A percentile compares a stretch with the other conserved stretches of the same genome.
Evolutionary conservation across 2,888 invertebrate species (phyloP).

Genomic region (Brachyptera risi): DNA sequence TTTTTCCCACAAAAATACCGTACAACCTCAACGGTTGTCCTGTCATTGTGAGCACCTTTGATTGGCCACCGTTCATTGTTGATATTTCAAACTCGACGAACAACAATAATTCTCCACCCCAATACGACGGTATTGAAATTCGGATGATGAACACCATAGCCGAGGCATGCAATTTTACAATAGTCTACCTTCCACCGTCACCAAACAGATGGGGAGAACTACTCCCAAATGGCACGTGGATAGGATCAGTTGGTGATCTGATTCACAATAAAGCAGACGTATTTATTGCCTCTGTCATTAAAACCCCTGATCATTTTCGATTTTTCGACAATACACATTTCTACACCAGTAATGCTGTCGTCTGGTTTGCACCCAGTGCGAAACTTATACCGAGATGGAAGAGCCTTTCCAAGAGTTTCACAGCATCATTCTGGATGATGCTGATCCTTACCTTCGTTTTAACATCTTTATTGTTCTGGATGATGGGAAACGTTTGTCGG

Average conservation of each 20-base stretch:
- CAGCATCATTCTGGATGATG: background rate
- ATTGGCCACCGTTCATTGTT: background rate
- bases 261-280: background rate
- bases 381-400: background rate
- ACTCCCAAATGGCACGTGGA: background rate
- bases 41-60: too few relatives aligned
- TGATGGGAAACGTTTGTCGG: background rate
- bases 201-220: background rate
- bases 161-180: background rate
- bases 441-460: background rate
- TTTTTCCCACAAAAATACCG: too few relatives aligned
- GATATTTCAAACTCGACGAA: too few relatives aligned
- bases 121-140: background rate
- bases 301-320: background rate
- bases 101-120: background rate
- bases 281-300: background rate
- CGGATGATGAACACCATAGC: background rate
- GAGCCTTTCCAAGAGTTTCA: background rate
- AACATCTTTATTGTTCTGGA: background rate
- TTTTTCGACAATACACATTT: background rate
- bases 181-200: background rate
- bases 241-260: background rate
- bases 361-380: background rate
- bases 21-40: too few relatives aligned
- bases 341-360: slow-evolving; percentile 7